Evolutionary conservation across 2,888 invertebrate species (phyloP), one percentile per base, ranked within the genome.

Genomic region (Scaptomyza tumidula): DNA sequence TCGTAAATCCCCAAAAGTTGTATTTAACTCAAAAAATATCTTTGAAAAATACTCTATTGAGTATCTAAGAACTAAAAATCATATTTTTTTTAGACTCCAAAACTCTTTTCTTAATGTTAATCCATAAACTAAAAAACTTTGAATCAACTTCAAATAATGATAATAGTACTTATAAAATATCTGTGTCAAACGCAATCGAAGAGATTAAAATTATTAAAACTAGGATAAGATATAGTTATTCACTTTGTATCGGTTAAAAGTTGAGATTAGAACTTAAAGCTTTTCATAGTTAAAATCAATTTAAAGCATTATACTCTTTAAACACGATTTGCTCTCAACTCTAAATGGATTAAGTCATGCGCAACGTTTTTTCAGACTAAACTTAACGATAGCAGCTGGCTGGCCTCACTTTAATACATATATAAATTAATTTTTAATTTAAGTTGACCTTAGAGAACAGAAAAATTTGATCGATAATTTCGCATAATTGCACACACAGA

Each of bases 401-500:
- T 65, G 53, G 49, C 72, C 67, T 58, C 48, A 46, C 27, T 37
- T 19, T 27, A 10, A 37, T 39, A 35, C 29, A 49, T 53, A 52
- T 37, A 46, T 13, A 60, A 60, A 58, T 68, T 61, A 75, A 85
- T 73, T 85, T 79, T 74, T 77, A 87, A 82, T 86, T 85, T 74
- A 87, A 87, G 69, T 74, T 89, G 88, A 89, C 88, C 89, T 89
- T 89, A 89, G 33, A 75, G 75, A 7, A 14, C 5, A 39, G 2
- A 41, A 41, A 41, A 41, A 89, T 88, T 80, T 88, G 86, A 90
- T 89, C 89, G 82, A 89, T 89, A 90, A 86, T 90, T 90, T 89
- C 90, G 84, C 89, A 90, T 90, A 89, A 90, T 85, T 90, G 80
- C 71, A 19, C 19, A 19, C 19, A 19, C 59, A 33, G 31, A 61